These are phyloP conservation scores for Dasypus novemcinctus DNA, from an alignment of 2,113 vertebrate genomes.

Conservation along the genomic window DNA sequence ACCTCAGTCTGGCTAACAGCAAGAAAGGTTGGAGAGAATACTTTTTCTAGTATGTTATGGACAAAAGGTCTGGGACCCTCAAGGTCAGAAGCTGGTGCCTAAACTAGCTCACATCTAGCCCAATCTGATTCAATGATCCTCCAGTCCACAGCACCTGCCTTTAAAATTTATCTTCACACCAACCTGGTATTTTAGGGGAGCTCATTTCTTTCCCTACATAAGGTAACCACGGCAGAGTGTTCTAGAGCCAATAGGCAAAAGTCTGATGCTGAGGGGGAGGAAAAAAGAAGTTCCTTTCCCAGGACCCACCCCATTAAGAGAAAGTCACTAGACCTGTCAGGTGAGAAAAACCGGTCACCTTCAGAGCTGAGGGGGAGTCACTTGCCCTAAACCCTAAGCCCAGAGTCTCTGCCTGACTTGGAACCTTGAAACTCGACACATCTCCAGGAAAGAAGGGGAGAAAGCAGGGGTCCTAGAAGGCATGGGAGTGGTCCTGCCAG, in stretches of 20 bases:
- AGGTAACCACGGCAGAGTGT: background rate
- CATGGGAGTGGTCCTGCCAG: background rate
- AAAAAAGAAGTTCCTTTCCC: constrained; percentile 54
- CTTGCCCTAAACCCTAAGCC: background rate
- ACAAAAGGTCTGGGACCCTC: background rate
- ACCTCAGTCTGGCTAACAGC: background rate
- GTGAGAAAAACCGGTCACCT: constrained; percentile 66
- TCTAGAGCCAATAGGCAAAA: background rate
- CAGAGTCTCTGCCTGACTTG: constrained; percentile 14
- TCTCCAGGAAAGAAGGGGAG: constrained; percentile 4
- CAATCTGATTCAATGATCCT: background rate
- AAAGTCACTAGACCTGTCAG: constrained; percentile 71
- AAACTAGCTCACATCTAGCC: background rate
- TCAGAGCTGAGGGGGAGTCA: background rate
- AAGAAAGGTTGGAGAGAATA: background rate
- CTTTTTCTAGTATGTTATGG: background rate
- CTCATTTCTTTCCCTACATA: background rate
- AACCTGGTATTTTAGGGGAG: background rate
- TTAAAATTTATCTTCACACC: background rate
- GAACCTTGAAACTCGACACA: constrained; percentile 34
- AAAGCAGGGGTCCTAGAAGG: background rate
- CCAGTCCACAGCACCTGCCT: background rate
- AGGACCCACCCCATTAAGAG: constrained; percentile 59
- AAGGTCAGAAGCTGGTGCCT: background rate
- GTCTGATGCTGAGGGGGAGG: constrained; percentile 8